A percentile compares a stretch with the other conserved stretches of the same genome.
Conservation (phyloP, 1,140 invertebrate species). For the Intoshia linei region DNA sequence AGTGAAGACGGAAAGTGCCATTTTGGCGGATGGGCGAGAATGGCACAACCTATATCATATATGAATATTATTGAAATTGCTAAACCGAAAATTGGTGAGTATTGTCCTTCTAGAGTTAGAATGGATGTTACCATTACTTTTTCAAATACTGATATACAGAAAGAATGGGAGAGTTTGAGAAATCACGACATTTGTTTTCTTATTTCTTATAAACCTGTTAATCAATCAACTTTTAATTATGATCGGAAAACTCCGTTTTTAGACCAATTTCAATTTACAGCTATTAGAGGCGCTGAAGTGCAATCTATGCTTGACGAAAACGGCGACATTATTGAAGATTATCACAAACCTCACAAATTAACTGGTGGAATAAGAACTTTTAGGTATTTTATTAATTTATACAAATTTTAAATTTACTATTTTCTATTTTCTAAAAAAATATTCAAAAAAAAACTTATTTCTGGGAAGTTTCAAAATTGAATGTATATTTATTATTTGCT, state of each 20-base stretch:
- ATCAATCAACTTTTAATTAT: too few relatives aligned
- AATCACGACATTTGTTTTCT: constrained; percentile 93
- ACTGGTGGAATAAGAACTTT: too few relatives aligned
- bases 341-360: constrained; percentile 7
- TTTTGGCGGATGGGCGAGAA: constrained; percentile 84
- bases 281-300: constrained; percentile 79
- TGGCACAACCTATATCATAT: constrained; percentile 66
- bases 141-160: constrained; percentile 45
- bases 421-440: too few relatives aligned
- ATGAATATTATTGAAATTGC: constrained; percentile 63
- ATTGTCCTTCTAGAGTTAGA: constrained; percentile 56
- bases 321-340: constrained; percentile 81
- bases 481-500: too few relatives aligned
- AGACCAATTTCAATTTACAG: constrained; percentile 53
- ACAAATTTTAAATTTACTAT: too few relatives aligned
- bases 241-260: constrained; percentile 55
- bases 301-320: constrained; percentile 87
- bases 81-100: constrained; percentile 40
- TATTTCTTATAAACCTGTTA: too few relatives aligned
- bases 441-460: too few relatives aligned
- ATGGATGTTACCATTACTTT: constrained; percentile 71
- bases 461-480: too few relatives aligned
- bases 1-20: constrained; percentile 47
- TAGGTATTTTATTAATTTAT: too few relatives aligned
- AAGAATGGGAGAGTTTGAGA: constrained; percentile 71